These are phyloP conservation scores for Forbesichthys papilliferus DNA, from an alignment of 2,113 vertebrate species.

Conservation along the genomic window DNA sequence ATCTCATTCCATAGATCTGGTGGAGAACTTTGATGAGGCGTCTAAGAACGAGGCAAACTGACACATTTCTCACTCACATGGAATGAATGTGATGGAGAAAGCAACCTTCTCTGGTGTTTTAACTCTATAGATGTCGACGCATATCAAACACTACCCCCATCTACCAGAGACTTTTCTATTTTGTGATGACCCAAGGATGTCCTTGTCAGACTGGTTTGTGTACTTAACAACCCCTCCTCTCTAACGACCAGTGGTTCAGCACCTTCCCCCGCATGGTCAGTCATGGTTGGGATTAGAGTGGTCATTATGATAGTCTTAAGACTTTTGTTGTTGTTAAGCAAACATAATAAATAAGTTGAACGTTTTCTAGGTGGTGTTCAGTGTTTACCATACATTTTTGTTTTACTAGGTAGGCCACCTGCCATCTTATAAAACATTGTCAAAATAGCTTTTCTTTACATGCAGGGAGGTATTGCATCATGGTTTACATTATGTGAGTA, in stretches of 20 bases:
- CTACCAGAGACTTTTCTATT: slow-evolving; percentile 83
- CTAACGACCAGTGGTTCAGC: slow-evolving; percentile 57
- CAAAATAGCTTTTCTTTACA: too few species aligned
- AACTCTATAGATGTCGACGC: slow-evolving; percentile 70
- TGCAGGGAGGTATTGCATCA: too few species aligned
- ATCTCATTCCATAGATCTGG: slow-evolving; percentile 83
- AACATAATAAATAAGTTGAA: slow-evolving; percentile 84
- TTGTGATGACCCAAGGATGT: slow-evolving; percentile 84
- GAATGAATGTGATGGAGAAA: slow-evolving; percentile 53
- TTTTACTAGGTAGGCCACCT: too few species aligned
- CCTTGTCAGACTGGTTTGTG: slow-evolving; percentile 86
- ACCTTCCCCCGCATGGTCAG: slow-evolving; percentile 34
- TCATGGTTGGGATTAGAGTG: slow-evolving; percentile 74
- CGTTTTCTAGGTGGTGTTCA: slow-evolving; percentile 64
- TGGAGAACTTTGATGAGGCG: slow-evolving; percentile 99
- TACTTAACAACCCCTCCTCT: slow-evolving; percentile 66
- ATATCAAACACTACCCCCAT: slow-evolving; percentile 52
- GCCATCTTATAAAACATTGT: too few species aligned
- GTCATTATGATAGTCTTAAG: slow-evolving; percentile 81
- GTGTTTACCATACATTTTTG: slow-evolving; percentile 14
- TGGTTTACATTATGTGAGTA: too few species aligned
- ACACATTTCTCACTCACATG: slow-evolving; percentile 30
- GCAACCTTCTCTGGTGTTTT: slow-evolving; percentile 80
- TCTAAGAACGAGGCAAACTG: slow-evolving; percentile 97
- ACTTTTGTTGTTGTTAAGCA: slow-evolving; percentile 70